These are phyloP conservation scores for Rhadina sibilatrix DNA, from an alignment of 2,113 vertebrate genomes.

Conservation along the genomic window DNA sequence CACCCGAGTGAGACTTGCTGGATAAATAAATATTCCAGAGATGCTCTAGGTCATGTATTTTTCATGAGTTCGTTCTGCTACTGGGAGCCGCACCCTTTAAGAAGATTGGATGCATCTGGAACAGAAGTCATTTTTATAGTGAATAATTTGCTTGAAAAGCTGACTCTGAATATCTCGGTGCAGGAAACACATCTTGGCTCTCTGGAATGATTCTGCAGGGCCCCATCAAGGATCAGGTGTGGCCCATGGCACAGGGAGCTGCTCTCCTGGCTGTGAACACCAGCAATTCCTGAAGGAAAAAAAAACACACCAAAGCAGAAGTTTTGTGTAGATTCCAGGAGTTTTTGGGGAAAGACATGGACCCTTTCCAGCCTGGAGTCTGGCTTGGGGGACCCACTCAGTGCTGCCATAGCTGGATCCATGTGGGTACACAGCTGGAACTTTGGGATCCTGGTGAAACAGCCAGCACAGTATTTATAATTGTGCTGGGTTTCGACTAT, in stretches of 20 bases:
- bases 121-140: neutral
- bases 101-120: neutral
- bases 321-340: neutral
- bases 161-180: neutral
- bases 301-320: neutral
- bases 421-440: fast-evolving
- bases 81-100: neutral
- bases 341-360: fast-evolving
- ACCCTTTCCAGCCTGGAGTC: neutral
- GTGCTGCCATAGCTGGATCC: neutral
- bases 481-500: neutral
- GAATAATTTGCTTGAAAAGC: neutral
- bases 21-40: neutral
- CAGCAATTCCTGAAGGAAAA: neutral
- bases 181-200: neutral
- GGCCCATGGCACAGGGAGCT: neutral
- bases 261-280: fast-evolving
- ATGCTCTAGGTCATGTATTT: neutral
- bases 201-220: neutral
- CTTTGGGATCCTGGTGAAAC: neutral
- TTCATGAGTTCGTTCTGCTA: neutral
- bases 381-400: neutral
- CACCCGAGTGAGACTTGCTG: fast-evolving
- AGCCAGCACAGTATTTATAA: neutral
- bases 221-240: neutral